Evolutionary conservation across 1,140 invertebrate species (phyloP).

Genomic region (Lethrus apterus): DNA sequence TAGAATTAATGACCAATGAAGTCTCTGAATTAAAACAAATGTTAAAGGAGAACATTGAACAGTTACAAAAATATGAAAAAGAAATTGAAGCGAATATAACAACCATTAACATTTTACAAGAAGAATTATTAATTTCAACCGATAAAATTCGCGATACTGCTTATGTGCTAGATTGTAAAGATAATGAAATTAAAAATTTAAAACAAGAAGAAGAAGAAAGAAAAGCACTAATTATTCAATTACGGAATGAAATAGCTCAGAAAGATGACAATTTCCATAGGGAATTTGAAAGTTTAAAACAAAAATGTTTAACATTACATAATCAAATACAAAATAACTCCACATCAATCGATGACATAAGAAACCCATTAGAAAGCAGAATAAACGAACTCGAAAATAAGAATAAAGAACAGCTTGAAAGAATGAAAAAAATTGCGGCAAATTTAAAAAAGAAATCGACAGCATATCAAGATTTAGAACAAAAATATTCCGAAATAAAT

Average conservation of each 20-base stretch:
- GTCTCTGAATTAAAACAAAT: constrained; percentile 16
- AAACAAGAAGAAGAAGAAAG: constrained; percentile 33
- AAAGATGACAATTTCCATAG: constrained; percentile 51
- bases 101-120: constrained; percentile 23
- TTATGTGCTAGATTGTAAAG: constrained; percentile 26
- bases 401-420: constrained; percentile 54
- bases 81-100: constrained; percentile 25
- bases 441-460: constrained; percentile 64
- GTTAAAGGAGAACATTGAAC: constrained; percentile 17
- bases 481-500: constrained; percentile 40
- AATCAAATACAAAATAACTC: constrained; percentile 33
- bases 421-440: constrained; percentile 67
- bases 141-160: constrained; percentile 20
- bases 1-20: constrained; percentile 14
- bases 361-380: constrained; percentile 40
- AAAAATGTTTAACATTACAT: constrained; percentile 40
- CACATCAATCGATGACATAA: constrained; percentile 30
- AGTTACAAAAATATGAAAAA: constrained; percentile 27
- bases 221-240: constrained; percentile 36
- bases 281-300: constrained; percentile 41
- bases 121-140: constrained; percentile 19
- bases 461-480: constrained; percentile 56
- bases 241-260: constrained; percentile 42
- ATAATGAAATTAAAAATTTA: constrained; percentile 39
- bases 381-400: constrained; percentile 42